Evolutionary conservation across 2,888 invertebrate species (phyloP), one percentile per base, ranked within the genome.

Genomic region (Leucania comma): DNA sequence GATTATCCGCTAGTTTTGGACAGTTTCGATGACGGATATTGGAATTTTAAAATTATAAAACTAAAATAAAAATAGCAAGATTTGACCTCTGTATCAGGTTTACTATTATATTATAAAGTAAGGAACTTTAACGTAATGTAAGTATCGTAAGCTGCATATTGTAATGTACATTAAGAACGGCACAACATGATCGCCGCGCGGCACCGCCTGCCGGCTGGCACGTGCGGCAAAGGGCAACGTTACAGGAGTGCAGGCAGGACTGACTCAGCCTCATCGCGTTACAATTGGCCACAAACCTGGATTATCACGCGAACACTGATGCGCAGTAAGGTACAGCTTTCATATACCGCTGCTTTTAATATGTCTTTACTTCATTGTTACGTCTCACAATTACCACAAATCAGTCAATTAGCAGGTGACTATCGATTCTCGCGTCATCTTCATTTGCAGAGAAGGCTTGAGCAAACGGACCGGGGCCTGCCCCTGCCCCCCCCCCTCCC

Each of bases 391-490:
- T 46, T 62, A 12, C 6, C 29, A 48, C 24, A 6, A 68, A 54
- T 58, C 50, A 38, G 51, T 65, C 56, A 81, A 78, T 82, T 74
- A 82, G 75, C 69, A 72, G 54, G 73, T 75, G 64, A 59, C 60
- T 69, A 82, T 82, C 72, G 78, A 82, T 80, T 75, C 73, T 76
- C 73, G 60, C 61, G 58, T 61, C 78, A 68, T 77, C 73, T 77
- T 76, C 67, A 65, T 62, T 68, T 53, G 65, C 42, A n/a, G 64
- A 64, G 65, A 62, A 71, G 80, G 53, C 80, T 72, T 72, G 57
- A 67, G 65, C 50, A 80, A 80, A 68, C 66, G 26, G 56, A 63
- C 56, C 48, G 54, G 38, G 35, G 14, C 26, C 26, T 12, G n/a
- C n/a, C n/a, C n/a, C n/a, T n/a, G n/a, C n/a, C n/a, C 29, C 4